These are phyloP conservation scores for Noctua comes DNA, from an alignment of 2,888 invertebrate species.

Conservation along the genomic window DNA sequence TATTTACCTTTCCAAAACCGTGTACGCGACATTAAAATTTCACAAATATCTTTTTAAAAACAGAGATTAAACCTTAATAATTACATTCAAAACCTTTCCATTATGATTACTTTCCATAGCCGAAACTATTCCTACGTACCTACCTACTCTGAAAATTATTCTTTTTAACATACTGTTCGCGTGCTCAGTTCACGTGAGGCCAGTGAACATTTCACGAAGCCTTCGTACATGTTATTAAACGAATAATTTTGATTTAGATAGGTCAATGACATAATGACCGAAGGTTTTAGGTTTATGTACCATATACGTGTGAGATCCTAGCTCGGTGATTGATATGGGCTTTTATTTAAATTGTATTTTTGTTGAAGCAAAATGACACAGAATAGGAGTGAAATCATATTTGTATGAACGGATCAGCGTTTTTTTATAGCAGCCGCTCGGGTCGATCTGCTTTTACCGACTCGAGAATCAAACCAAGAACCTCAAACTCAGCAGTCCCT, in stretches of 20 bases:
- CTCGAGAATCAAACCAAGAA: background rate
- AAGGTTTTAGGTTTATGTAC: constrained; percentile 5
- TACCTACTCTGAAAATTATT: constrained; percentile 25
- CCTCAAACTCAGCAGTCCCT: background rate
- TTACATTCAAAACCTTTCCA: background rate
- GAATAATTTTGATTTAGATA: constrained; percentile 55
- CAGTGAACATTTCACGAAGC: constrained; percentile 30
- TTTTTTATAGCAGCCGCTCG: too few species aligned
- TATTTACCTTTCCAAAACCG: constrained; percentile 6
- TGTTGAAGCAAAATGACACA: too few species aligned
- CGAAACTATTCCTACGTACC: background rate
- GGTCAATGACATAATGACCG: constrained; percentile 22
- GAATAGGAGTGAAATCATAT: too few species aligned
- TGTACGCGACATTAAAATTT: background rate
- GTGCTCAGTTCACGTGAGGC: constrained; percentile 41
- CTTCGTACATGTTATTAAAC: constrained; percentile 40
- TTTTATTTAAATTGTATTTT: constrained; percentile 1
- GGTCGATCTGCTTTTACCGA: too few species aligned
- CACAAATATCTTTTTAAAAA: constrained; percentile 54
- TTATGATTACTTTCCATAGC: constrained; percentile 21
- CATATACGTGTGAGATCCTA: background rate
- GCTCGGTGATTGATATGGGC: background rate
- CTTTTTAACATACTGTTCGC: constrained; percentile 38
- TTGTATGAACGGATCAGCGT: too few species aligned
- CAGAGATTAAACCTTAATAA: constrained; percentile 34